These are phyloP conservation scores for Rhadina sibilatrix DNA, from an alignment of 2,113 vertebrate species.

Conservation along the genomic window DNA sequence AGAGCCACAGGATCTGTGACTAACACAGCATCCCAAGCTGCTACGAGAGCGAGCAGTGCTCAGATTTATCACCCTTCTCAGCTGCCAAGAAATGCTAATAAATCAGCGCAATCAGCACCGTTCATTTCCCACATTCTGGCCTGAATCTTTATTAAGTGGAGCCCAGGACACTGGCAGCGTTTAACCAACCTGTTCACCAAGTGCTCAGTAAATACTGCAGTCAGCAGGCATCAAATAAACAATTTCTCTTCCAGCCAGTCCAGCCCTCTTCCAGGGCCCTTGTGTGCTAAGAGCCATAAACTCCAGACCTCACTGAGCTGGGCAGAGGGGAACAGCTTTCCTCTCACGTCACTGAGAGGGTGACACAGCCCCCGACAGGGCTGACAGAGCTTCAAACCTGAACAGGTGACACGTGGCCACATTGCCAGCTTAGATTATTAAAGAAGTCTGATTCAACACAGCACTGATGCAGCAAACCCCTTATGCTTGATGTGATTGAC, in stretches of 20 bases:
- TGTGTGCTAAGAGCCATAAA: not conserved
- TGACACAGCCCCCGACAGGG: not conserved
- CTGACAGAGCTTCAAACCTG: not conserved
- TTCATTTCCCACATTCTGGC: not conserved
- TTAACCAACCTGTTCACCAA: not conserved
- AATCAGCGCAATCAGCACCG: not conserved
- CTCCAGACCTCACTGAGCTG: not conserved
- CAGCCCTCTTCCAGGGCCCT: not conserved
- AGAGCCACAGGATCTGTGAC: not conserved
- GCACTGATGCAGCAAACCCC: not conserved
- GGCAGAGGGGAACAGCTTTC: not conserved
- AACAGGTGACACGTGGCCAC: not conserved
- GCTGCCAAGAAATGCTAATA: not conserved
- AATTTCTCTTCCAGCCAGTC: not conserved
- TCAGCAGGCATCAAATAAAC: not conserved
- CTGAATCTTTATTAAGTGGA: not conserved
- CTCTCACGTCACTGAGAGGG: not conserved
- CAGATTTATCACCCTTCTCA: not conserved
- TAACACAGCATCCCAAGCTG: not conserved
- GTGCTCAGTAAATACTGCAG: not conserved
- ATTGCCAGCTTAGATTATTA: not conserved
- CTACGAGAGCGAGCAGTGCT: accelerated
- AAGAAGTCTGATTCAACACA: not conserved
- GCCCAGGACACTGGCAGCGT: not conserved
- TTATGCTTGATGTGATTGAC: not conserved